Base-by-base conservation (phyloP, 2,113 vertebrate species). In the Candoia aspera region DNA sequence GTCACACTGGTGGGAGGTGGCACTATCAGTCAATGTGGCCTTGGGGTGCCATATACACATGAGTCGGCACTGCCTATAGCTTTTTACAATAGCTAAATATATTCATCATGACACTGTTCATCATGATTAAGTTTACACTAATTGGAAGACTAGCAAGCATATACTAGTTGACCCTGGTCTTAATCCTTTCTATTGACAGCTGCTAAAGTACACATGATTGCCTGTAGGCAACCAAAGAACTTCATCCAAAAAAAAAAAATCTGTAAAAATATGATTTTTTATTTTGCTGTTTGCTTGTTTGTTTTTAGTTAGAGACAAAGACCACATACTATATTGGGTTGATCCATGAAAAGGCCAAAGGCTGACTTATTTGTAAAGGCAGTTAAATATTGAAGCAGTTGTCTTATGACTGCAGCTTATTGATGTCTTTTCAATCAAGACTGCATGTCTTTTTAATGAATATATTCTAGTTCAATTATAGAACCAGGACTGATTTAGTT, bases 401-500 rank as follows among this genome's bases (percentile, higher is more conserved):
- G 68, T 26, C 26, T 23, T 54, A 33, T 3, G 8, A 26, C 26
- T 57, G 29, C 23, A 58, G 23, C 49, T 68, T 33, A 24, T 88
- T 88, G 90, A 46, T 57, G 15, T 58, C 53, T 73, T 64, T 68
- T 79, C 46, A 68, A 26, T 91, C 53, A 91, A 87, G 3, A 12
- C 8, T 87, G 29, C 23, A 58, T 83, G 24, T 73, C 49, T 87
- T 91, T 90, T 88, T 91, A 88, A 59, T 46, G 13, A 58, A 29
- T 2, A 87, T 58, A 87, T 26, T 62, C 57, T 85, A 21, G 15
- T 84, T 91, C 5, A 49, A 68, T 37, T 87, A 8, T 73, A 91
- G 37, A 12, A 6, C 42, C 86, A 88, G 62, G 54, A 42, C 6
- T 54, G 58, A 54, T 62, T 86, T 8, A 84, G 46, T 68, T 68